Evolutionary conservation across 2,113 vertebrate genomes (phyloP), one percentile per base, ranked within the genome.

Genomic region (Nyctibius bracteatus): DNA sequence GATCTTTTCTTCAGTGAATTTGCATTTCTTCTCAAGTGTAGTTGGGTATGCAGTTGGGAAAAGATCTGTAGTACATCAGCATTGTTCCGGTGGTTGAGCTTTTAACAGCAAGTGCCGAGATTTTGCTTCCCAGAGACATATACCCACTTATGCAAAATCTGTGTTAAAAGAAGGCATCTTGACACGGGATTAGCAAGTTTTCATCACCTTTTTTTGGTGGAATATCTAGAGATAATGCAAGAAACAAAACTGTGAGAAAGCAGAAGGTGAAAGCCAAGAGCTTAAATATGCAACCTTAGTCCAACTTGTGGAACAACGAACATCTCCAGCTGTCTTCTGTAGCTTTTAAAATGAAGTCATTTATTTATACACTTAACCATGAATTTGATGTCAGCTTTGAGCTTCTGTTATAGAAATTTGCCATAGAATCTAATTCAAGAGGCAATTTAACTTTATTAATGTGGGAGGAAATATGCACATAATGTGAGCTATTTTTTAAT

Each of bases 1-100:
- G 52, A 71, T 79, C 35, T 58, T 81, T 63, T 62, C 31, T 79
- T 71, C 27, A 20, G 27, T 44, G 24, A 89, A 39, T 94, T 87
- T 92, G n/a, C 52, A 68, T 85, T 84, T 95, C 52, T 87, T 84
- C 83, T 92, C 52, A 68, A 79, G 57, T 41, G 65, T 70, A 59
- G 61, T 74, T 4, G 0, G 78, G 68, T 87, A 52, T 85, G 61
- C 46, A 85, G 39, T 2, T 81, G 73, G 89, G 86, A 81, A 94
- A 86, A 86, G 23, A 77, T 77, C 68, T 5, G 0, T 65, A 49
- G 65, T 43, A 75, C 16, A 5, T 55, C 59, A 37, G 21, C 46
- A 35, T n/a, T 94, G 43, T 96, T 94, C 43, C 71, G 8, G 70
- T 89, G 70, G 84, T 81, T 91, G 93, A 91, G 94, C 65, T 94